Conservation (phyloP, 1,140 invertebrate species). For the Mycetomoellerius zeteki region DNA sequence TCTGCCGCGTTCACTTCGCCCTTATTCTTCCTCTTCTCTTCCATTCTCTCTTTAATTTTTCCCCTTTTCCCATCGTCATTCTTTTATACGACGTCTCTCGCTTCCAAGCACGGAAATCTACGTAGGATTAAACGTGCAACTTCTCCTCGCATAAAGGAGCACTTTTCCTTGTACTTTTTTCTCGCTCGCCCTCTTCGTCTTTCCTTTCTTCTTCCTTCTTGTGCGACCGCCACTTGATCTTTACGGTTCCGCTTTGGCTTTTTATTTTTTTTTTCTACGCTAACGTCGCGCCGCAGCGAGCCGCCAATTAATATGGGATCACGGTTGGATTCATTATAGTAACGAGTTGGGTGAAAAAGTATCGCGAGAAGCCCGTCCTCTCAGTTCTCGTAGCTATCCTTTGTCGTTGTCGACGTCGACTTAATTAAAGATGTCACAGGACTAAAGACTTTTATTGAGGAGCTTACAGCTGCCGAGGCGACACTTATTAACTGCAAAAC, state of each 20-base stretch:
- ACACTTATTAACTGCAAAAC: slow-evolving; percentile 47
- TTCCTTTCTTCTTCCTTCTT: neutral
- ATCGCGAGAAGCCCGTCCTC: slow-evolving; percentile 27
- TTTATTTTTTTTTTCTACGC: slow-evolving; percentile 24
- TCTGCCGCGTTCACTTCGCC: too few relatives aligned
- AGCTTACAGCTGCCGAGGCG: slow-evolving; percentile 30
- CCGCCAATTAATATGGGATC: slow-evolving; percentile 63
- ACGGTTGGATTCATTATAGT: slow-evolving; percentile 59
- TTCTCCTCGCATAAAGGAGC: slow-evolving; percentile 62
- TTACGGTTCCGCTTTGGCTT: slow-evolving; percentile 29
- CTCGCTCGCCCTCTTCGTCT: neutral
- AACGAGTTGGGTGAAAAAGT: slow-evolving; percentile 55
- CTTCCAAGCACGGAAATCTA: slow-evolving; percentile 55
- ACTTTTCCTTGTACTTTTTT: slow-evolving; percentile 27
- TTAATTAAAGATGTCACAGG: slow-evolving; percentile 61
- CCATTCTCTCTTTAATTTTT: slow-evolving; percentile 2
- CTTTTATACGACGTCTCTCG: slow-evolving; percentile 57
- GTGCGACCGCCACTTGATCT: slow-evolving; percentile 51
- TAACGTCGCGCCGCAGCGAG: slow-evolving; percentile 50
- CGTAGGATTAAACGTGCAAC: slow-evolving; percentile 49
- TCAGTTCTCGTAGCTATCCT: neutral
- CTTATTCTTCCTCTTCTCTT: neutral
- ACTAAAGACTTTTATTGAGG: slow-evolving; percentile 58
- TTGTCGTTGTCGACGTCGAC: slow-evolving; percentile 32
- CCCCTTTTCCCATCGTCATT: slow-evolving; percentile 27